These are phyloP conservation scores for Trididemnum nubilum DNA, from an alignment of 23 tunicate genomes.

Conservation along the genomic window DNA sequence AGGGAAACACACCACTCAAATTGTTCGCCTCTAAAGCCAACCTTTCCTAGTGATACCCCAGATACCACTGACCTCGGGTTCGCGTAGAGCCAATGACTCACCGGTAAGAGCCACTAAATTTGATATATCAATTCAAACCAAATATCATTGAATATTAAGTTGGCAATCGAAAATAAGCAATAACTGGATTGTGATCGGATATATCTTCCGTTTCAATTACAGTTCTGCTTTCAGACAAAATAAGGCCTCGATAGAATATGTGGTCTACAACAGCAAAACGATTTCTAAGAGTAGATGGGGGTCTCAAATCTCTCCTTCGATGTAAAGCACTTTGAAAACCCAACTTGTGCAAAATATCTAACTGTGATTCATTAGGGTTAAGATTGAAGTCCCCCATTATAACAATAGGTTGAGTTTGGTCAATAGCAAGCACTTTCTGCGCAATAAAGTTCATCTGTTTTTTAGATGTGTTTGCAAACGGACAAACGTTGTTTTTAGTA, in stretches of 20 bases:
- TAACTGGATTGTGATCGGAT: slow-evolving; percentile 77
- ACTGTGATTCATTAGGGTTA: slow-evolving; percentile 67
- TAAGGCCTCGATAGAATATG: slow-evolving; percentile 74
- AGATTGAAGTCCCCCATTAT: slow-evolving; percentile 85
- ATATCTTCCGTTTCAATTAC: slow-evolving; percentile 32
- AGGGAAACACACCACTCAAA: no score
- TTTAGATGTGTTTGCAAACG: slow-evolving; percentile 39
- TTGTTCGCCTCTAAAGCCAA: no score
- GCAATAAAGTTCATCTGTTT: slow-evolving; percentile 54
- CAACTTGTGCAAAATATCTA: slow-evolving; percentile 49
- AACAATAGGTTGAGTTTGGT: slow-evolving; percentile 46
- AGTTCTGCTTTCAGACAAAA: slow-evolving; percentile 27
- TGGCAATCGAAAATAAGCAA: slow-evolving; percentile 51
- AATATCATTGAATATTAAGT: no score
- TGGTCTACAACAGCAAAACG: slow-evolving; percentile 71
- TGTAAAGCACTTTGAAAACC: slow-evolving; percentile 68
- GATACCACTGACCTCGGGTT: no score
- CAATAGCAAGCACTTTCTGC: slow-evolving; percentile 12
- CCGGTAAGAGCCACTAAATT: no score
- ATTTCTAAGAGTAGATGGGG: slow-evolving; percentile 49
- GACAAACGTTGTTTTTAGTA: not conserved
- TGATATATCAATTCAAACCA: no score
- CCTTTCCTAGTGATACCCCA: no score
- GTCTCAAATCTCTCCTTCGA: slow-evolving; percentile 9
- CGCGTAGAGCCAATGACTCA: no score